These are phyloP conservation scores for Ophioninae sp. DNA, from an alignment of 2,888 invertebrate species.

Conservation along the genomic window DNA sequence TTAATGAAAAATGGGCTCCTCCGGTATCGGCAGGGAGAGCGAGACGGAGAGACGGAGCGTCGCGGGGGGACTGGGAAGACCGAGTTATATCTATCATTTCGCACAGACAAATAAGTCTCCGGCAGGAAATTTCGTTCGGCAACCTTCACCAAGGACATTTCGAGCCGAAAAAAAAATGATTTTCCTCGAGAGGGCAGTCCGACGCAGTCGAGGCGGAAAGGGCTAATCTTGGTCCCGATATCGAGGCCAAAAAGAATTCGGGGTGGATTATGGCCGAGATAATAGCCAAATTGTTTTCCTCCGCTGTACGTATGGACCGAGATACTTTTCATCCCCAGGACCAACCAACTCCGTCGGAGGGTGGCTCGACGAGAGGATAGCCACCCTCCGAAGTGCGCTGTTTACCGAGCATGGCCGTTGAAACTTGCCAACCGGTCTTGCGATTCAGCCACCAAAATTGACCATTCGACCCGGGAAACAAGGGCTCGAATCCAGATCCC, in stretches of 20 bases:
- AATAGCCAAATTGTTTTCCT: constrained; percentile 42
- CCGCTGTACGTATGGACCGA: not conserved
- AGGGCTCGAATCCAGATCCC: not conserved
- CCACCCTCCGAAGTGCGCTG: constrained; percentile 16
- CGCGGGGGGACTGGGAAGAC: not conserved
- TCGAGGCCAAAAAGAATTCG: constrained; percentile 38
- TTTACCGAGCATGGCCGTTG: constrained; percentile 20
- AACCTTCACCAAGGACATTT: not conserved
- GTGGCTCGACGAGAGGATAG: too few species aligned
- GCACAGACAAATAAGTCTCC: constrained; percentile 1
- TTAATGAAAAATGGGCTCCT: constrained; percentile 34
- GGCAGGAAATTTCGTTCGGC: constrained; percentile 3
- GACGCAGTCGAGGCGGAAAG: not conserved
- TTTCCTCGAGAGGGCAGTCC: not conserved
- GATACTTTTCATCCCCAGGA: not conserved
- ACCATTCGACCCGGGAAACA: not conserved
- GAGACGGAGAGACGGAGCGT: not conserved
- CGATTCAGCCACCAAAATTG: too few species aligned
- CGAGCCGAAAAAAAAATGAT: constrained; percentile 1
- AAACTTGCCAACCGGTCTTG: not conserved
- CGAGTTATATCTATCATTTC: not conserved
- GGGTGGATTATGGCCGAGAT: constrained; percentile 25
- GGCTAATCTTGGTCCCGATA: constrained; percentile 13
- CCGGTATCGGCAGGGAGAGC: not conserved
- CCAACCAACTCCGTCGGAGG: not conserved